Evolutionary conservation across 2,888 invertebrate genomes (phyloP).

Genomic region (Epirrhoe tristata): DNA sequence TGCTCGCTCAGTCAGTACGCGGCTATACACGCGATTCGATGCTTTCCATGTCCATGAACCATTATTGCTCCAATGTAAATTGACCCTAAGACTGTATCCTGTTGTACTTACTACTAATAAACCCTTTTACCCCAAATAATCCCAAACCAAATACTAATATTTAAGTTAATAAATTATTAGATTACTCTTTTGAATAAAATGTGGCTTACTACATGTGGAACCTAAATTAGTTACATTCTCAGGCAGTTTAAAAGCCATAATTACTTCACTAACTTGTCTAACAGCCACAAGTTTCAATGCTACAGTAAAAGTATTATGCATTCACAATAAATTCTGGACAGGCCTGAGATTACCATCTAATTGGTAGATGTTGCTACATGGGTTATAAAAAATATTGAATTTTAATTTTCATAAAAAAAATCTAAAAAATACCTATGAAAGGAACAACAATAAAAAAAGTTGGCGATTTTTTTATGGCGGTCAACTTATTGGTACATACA

Average conservation of each 20-base stretch:
- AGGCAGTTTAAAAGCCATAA: too few species aligned
- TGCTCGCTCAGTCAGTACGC: too few species aligned
- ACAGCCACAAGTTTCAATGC: too few species aligned
- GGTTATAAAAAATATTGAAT: too few species aligned
- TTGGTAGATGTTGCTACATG: conserved; percentile 2
- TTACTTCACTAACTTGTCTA: too few species aligned
- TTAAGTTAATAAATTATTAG: neutral
- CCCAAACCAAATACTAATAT: neutral
- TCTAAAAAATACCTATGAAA: neutral
- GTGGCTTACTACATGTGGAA: neutral
- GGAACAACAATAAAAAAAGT: neutral
- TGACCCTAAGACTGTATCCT: conserved; percentile 10
- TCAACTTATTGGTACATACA: neutral
- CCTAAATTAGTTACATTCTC: neutral
- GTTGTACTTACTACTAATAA: conserved; percentile 16
- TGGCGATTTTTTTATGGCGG: neutral
- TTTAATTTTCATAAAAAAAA: too few species aligned
- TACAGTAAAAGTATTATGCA: neutral
- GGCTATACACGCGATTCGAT: too few species aligned
- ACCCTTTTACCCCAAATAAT: conserved; percentile 6
- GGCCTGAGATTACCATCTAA: conserved; percentile 20
- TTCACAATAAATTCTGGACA: conserved; percentile 16
- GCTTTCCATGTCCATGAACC: too few species aligned
- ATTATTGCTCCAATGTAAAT: too few species aligned
- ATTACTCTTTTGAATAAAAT: neutral